These are phyloP conservation scores for Mamestra brassicae DNA, from an alignment of 2,888 invertebrate genomes.

Conservation along the genomic window DNA sequence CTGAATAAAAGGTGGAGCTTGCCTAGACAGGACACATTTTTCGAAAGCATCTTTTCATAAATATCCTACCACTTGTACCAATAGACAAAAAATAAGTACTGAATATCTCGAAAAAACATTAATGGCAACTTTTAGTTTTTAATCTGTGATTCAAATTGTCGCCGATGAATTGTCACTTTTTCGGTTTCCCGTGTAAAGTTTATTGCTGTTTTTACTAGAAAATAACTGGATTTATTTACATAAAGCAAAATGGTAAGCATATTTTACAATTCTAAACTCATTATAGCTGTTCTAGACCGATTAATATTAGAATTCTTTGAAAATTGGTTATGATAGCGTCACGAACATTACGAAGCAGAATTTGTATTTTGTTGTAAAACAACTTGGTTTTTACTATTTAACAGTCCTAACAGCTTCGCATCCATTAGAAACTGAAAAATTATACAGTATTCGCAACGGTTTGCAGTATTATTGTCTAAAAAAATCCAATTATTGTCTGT, in stretches of 20 bases:
- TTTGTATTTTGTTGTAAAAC: constrained; percentile 61
- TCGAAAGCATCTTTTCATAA: too few relatives aligned
- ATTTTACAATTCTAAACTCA: constrained; percentile 14
- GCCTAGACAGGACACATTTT: too few relatives aligned
- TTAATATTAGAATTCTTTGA: not conserved
- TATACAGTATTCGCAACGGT: not conserved
- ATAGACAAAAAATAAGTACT: not conserved
- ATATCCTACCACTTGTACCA: not conserved
- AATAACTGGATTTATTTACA: constrained; percentile 61
- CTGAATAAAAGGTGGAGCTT: too few relatives aligned
- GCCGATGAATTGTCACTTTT: constrained; percentile 88
- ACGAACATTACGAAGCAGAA: constrained; percentile 79
- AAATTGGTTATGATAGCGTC: constrained; percentile 76
- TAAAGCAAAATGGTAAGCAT: constrained; percentile 77
- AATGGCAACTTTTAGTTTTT: constrained; percentile 27
- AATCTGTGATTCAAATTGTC: constrained; percentile 58
- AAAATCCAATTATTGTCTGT: not conserved
- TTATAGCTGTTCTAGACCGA: not conserved
- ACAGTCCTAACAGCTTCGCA: not conserved
- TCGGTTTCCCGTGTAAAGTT: constrained; percentile 73
- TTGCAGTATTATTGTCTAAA: not conserved
- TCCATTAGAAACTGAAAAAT: not conserved
- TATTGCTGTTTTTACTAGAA: constrained; percentile 65
- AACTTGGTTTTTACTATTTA: not conserved
- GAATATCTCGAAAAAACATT: not conserved